Evolutionary conservation across 1,140 invertebrate species (phyloP).

Genomic region (Monomorium pharaonis): DNA sequence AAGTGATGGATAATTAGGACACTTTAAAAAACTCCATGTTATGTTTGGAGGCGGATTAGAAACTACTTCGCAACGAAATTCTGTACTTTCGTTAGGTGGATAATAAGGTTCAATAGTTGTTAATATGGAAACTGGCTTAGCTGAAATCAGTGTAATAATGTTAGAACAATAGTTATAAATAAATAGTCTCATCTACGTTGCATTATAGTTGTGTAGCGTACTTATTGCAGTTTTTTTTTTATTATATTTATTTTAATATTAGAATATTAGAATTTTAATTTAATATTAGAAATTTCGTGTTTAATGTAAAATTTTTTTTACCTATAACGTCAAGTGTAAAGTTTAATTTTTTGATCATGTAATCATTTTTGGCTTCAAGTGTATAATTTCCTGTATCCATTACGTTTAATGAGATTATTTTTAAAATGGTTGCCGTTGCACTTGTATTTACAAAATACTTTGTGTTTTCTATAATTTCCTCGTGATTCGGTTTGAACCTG

Average conservation of each 20-base stretch:
- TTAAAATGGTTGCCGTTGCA: conserved; percentile 51
- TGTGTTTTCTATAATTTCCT: conserved; percentile 63
- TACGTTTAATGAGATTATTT: conserved; percentile 66
- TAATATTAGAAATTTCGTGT: not conserved
- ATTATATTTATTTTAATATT: not conserved
- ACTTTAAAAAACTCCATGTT: conserved; percentile 84
- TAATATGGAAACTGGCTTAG: conserved; percentile 82
- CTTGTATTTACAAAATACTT: conserved; percentile 55
- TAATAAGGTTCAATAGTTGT: conserved; percentile 81
- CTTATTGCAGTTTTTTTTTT: not conserved
- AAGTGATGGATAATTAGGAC: conserved; percentile 73
- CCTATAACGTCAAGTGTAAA: conserved; percentile 74
- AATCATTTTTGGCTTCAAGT: conserved; percentile 69
- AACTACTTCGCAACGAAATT: conserved; percentile 82
- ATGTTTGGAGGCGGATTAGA: conserved; percentile 84
- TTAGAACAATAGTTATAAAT: not conserved
- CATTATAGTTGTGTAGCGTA: not conserved
- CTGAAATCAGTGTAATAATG: conserved; percentile 70
- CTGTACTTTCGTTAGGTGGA: conserved; percentile 76
- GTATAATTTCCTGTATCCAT: conserved; percentile 74
- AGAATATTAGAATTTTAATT: not conserved
- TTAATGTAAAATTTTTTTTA: conserved; percentile 62
- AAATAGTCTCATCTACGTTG: not conserved
- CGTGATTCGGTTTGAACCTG: conserved; percentile 73
- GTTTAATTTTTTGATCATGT: conserved; percentile 64